These are phyloP conservation scores for Neria commutata DNA, from an alignment of 2,888 invertebrate species.

Conservation along the genomic window DNA sequence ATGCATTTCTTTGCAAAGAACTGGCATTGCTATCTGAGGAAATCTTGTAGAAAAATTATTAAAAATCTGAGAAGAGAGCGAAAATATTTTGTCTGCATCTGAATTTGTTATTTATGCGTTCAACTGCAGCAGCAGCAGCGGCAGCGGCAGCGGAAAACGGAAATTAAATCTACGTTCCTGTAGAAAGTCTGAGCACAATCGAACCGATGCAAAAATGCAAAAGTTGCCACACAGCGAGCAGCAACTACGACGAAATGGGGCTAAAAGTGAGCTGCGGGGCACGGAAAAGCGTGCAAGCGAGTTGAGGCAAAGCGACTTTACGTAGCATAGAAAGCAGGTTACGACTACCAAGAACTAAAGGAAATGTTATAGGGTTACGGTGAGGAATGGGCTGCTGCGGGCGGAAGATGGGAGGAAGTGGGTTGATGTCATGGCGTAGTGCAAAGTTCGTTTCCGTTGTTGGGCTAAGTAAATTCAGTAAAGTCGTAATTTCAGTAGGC, in stretches of 20 bases:
- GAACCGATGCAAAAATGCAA: conserved; percentile 7
- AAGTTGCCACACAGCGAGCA: background rate
- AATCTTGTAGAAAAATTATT: too few relatives aligned
- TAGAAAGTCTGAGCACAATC: conserved; percentile 7
- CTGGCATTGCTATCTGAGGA: too few relatives aligned
- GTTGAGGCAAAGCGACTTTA: too few relatives aligned
- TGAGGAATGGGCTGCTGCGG: background rate
- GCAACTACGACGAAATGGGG: background rate
- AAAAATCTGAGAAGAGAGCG: too few relatives aligned
- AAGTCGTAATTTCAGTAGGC: too few relatives aligned
- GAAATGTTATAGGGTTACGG: background rate
- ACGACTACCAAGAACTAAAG: background rate
- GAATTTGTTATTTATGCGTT: conserved; percentile 35
- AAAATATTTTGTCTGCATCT: conserved; percentile 2
- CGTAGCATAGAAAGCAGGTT: background rate
- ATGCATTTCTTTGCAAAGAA: too few relatives aligned
- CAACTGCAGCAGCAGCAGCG: conserved; percentile 35
- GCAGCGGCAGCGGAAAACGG: too few relatives aligned
- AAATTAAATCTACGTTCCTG: conserved; percentile 37
- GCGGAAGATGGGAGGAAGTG: conserved; percentile 3
- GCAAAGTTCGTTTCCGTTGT: conserved; percentile 16
- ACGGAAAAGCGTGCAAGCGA: background rate
- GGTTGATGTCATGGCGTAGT: too few relatives aligned
- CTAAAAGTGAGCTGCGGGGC: background rate
- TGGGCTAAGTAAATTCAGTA: background rate